Evolutionary conservation across 2,888 invertebrate species (phyloP).

Genomic region (Brachyptera putata): DNA sequence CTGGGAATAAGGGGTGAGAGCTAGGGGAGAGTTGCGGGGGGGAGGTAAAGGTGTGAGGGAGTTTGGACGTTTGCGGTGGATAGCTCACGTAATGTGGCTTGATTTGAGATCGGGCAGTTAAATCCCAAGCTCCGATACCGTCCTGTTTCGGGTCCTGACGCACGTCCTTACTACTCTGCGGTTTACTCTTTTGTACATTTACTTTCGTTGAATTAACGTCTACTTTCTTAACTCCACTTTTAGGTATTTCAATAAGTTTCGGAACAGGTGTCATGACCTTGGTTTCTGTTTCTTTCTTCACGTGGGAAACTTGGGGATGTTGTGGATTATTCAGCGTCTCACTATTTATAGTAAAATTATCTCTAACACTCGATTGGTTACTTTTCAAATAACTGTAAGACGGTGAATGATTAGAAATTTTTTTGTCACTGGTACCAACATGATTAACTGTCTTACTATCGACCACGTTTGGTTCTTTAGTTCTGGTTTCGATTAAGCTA

Average conservation of each 20-base stretch:
- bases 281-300: neutral
- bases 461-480: too few relatives aligned
- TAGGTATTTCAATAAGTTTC: conserved; percentile 13
- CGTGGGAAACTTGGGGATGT: too few relatives aligned
- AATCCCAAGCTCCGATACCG: conserved; percentile 23
- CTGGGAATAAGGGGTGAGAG: neutral
- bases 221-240: neutral
- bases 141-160: neutral
- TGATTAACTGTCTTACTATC: too few relatives aligned
- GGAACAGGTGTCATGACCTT: neutral
- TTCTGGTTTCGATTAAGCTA: too few relatives aligned
- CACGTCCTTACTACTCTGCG: neutral
- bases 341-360: too few relatives aligned
- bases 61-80: neutral
- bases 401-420: too few relatives aligned
- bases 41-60: neutral
- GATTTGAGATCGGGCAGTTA: conserved; percentile 18
- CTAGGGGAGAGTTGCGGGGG: neutral
- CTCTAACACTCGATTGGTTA: too few relatives aligned
- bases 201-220: too few relatives aligned
- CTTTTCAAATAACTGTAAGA: too few relatives aligned
- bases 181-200: too few relatives aligned
- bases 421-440: neutral
- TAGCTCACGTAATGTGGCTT: neutral
- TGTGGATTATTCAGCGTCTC: too few relatives aligned